Base-by-base conservation (phyloP, 2,888 invertebrate genomes). In the Drosophila fungiperda region DNA sequence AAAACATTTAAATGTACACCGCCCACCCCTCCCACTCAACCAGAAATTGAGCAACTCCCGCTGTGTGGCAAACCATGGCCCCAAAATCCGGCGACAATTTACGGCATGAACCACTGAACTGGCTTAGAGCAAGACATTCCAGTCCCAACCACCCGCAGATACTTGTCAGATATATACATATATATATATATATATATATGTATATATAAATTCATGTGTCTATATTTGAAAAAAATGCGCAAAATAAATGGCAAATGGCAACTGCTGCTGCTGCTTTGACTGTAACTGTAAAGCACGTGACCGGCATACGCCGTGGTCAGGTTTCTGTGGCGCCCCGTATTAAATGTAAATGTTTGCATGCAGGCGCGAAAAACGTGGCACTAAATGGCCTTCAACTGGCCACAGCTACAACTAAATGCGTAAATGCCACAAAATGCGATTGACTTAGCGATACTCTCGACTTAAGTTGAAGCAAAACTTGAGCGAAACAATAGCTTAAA, bases 341-440 rank as follows among this genome's bases (percentile, higher is more conserved):
- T 73, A 75, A 79, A 83, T 87, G 87, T 78, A 83, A 83, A 83
- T 83, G 77, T 83, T 83, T 83, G 82, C 82, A 71, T 61, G 53
- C 65, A 80, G 78, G 76, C 83, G 83, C 78, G 71, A 64, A 59
- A 76, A 79, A 48, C 73, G 71, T 76, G 66, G 54, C 66, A 59
- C 53, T 62, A 63, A 78, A 68, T 60, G 82, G 72, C 80, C 77
- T 84, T 80, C 78, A 75, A 64, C 74, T 66, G 65, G 67, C 42
- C 33, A 61, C 63, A 60, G 42, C 63, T 12, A 49, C 49, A 54
- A 36, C 23, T 60, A 60, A 64, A 68, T 69, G 35, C 62, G 40
- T 69, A 77, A 73, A 73, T 77, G 57, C 57, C 42, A 49, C 4
- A 23, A 7, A 32, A 45, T 17, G 6, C 20, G 4, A 23, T 5